Base-by-base conservation (phyloP, 2,888 invertebrate species). In the Athalia cordata region DNA sequence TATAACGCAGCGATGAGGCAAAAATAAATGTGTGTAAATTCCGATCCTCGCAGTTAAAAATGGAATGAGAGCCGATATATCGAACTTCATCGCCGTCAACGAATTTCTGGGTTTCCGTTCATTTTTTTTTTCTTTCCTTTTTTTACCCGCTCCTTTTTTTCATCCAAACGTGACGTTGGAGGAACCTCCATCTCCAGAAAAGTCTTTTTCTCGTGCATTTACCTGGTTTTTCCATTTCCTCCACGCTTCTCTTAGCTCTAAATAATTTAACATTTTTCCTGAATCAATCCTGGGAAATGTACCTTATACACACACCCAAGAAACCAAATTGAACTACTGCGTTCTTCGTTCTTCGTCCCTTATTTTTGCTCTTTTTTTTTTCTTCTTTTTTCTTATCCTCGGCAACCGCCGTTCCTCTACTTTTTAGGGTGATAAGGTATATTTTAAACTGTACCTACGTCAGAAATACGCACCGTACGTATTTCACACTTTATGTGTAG, bases 221-320 rank as follows among this genome's bases (percentile, higher is more conserved):
- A 13, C 49, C 55, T n/a, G 52, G 43, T 55, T 9, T 68, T 68
- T 52, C 68, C 68, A 68, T 68, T 55, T 43, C 68, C 68, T 55
- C 0, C 0, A 11, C 2, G 55, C 29, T 68, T 29, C 50, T 52
- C 29, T 29, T 43, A n/a, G 68, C 55, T 52, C 11, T 55, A 43
- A 68, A 68, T 68, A 43, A 68, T 68, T 68, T 68, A 68, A 11
- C 15, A 55, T 55, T 11, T 29, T 66, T 29, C 52, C 55, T 6
- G 29, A 68, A 55, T 68, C 68, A 55, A 68, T 68, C 55, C 68
- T 9, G 43, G 9, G 67, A 13, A 50, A 67, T 8, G 13, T 52
- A 52, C 50, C 47, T 8, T 4, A 47, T n/a, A 45, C 43, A n/a
- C 43, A n/a, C n/a, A 64, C 29, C 29, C 29, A 45, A 11, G 6